A percentile compares a stretch with the other conserved stretches of the same genome.
Evolutionary conservation across 2,888 invertebrate species (phyloP).

Genomic region (Boloria selene): DNA sequence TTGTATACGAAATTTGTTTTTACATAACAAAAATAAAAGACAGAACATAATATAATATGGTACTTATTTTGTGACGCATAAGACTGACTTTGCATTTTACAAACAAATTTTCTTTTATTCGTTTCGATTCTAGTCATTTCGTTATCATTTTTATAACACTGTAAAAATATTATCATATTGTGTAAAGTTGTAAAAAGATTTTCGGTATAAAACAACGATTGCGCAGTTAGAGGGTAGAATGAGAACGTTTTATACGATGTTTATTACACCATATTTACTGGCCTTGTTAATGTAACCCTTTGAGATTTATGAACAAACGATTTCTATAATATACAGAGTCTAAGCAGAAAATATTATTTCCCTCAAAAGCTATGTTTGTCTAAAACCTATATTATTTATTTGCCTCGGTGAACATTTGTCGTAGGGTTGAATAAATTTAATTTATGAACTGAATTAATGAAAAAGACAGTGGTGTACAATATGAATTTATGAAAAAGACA

Average conservation of each 20-base stretch:
- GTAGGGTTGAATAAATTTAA: too few relatives aligned
- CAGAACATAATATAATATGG: not conserved
- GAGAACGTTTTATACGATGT: slow-evolving; percentile 57
- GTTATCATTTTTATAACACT: slow-evolving; percentile 17
- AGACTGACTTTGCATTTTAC: slow-evolving; percentile 37
- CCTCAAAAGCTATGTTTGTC: not conserved
- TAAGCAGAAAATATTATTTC: slow-evolving; percentile 22
- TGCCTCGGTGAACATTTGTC: too few relatives aligned
- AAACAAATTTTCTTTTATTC: slow-evolving; percentile 13
- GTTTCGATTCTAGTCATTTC: slow-evolving; percentile 45
- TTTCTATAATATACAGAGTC: slow-evolving; percentile 14
- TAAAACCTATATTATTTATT: too few relatives aligned
- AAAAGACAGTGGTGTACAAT: too few relatives aligned
- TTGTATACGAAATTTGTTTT: not conserved
- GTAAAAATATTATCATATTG: slow-evolving; percentile 24
- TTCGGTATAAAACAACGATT: slow-evolving; percentile 62
- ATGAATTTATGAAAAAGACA: too few relatives aligned
- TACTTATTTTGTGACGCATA: slow-evolving; percentile 33
- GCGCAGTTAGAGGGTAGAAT: slow-evolving; percentile 48
- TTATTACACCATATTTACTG: slow-evolving; percentile 25
- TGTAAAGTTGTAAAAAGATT: slow-evolving; percentile 59
- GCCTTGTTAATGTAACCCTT: slow-evolving; percentile 24
- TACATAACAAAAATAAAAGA: slow-evolving; percentile 7
- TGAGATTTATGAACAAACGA: slow-evolving; percentile 14
- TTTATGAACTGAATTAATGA: too few relatives aligned